Evolutionary conservation across 2,113 vertebrate genomes (phyloP).

Genomic region (Glareola pratincola): DNA sequence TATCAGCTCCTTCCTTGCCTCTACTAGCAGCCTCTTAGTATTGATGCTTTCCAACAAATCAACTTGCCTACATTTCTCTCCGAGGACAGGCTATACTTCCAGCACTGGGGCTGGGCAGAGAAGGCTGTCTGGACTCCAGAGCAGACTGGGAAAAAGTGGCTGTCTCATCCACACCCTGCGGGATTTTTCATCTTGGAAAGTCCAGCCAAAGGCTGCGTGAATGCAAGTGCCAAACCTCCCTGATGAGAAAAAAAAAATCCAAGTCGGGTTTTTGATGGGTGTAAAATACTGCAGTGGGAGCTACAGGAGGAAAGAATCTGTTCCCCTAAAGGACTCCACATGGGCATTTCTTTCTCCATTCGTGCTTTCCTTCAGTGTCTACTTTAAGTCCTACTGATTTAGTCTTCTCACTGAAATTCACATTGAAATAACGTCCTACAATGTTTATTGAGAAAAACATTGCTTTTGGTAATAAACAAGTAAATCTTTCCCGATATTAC

Average conservation of each 20-base stretch:
- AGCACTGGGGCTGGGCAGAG: not conserved
- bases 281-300: not conserved
- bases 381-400: not conserved
- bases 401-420: not conserved
- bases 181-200: not conserved
- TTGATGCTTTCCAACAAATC: not conserved
- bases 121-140: not conserved
- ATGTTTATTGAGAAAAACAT: not conserved
- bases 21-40: not conserved
- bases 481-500: not conserved
- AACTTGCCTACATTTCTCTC: not conserved
- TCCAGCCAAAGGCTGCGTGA: not conserved
- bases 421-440: not conserved
- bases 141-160: not conserved
- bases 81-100: not conserved
- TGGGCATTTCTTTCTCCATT: accelerated
- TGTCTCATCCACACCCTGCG: not conserved
- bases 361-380: not conserved
- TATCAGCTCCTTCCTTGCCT: not conserved
- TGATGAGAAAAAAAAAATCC: not conserved
- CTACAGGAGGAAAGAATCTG: not conserved
- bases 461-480: not conserved
- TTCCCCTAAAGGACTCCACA: not conserved
- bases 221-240: not conserved
- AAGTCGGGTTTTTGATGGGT: not conserved